Conservation (phyloP, 2,797 vertebrate species). For the Valencia hispanica region DNA sequence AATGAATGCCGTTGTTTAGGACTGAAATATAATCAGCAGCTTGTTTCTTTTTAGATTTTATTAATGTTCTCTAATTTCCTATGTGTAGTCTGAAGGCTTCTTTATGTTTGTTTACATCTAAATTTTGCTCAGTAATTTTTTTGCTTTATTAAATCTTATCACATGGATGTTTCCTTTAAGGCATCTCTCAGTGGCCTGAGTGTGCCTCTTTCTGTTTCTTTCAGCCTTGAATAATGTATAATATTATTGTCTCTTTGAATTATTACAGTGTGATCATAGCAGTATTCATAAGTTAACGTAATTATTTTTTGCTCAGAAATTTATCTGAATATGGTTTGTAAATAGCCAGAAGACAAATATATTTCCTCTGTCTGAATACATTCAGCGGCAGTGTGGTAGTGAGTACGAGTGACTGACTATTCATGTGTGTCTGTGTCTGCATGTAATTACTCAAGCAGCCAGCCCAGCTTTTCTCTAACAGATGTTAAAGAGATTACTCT, state of each 20-base stretch:
- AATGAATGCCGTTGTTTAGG: slow-evolving; percentile 24
- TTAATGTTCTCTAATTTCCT: slow-evolving; percentile 4
- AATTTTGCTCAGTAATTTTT: slow-evolving; percentile 1
- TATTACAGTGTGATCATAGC: slow-evolving; percentile 27
- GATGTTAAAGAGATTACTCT: slow-evolving; percentile 59
- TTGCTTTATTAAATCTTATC: neutral
- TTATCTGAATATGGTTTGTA: slow-evolving; percentile 63
- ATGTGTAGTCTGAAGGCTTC: neutral
- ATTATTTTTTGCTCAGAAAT: slow-evolving; percentile 62
- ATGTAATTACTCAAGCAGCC: slow-evolving; percentile 62
- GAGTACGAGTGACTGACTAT: slow-evolving; percentile 34
- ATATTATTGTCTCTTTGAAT: slow-evolving; percentile 41
- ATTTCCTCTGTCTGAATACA: slow-evolving; percentile 63
- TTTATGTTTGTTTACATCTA: neutral
- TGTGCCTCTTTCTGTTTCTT: slow-evolving; percentile 11
- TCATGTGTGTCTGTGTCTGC: slow-evolving; percentile 55
- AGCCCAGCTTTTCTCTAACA: slow-evolving; percentile 51
- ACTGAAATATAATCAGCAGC: slow-evolving; percentile 9
- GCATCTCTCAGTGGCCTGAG: slow-evolving; percentile 13
- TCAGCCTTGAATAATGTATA: slow-evolving; percentile 20
- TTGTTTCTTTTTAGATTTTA: neutral
- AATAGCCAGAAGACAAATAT: slow-evolving; percentile 64
- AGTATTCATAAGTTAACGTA: slow-evolving; percentile 60
- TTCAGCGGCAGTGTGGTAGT: slow-evolving; percentile 39
- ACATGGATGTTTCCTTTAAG: neutral